phyloP scores from a whole-genome alignment of 2,888 invertebrate species.

The Drosophila diplacantha region DNA sequence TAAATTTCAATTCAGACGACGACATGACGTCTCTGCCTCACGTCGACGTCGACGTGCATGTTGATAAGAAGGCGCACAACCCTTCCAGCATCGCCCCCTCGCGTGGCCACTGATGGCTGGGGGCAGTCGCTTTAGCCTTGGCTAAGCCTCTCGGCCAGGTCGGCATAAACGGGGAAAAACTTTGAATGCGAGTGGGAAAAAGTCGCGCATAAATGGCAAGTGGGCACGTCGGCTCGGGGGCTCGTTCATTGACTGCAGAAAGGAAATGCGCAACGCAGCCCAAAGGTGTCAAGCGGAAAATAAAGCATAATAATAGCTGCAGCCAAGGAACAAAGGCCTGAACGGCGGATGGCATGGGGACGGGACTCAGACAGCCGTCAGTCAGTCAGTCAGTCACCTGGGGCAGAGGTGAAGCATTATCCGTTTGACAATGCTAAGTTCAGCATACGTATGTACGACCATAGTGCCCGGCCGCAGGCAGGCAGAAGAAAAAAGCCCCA shows the following conservation, averaged over 20 bases:
- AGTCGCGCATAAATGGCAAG: slow-evolving; percentile 42
- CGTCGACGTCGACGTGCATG: slow-evolving; percentile 46
- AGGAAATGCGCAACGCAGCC: slow-evolving; percentile 71
- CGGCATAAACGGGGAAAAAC: slow-evolving; percentile 36
- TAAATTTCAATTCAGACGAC: slow-evolving; percentile 70
- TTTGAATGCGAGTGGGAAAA: slow-evolving; percentile 18
- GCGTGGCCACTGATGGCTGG: slow-evolving; percentile 1
- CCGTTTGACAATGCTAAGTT: slow-evolving; percentile 18
- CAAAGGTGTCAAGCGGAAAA: slow-evolving; percentile 72
- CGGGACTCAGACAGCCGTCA: slow-evolving; percentile 47
- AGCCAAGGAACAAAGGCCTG: slow-evolving; percentile 36
- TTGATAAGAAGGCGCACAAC: slow-evolving; percentile 62
- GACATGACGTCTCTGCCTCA: slow-evolving; percentile 56
- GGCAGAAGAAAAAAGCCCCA: background rate
- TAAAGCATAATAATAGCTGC: slow-evolving; percentile 65
- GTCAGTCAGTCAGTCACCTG: slow-evolving; percentile 9
- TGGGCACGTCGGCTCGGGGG: slow-evolving; percentile 28
- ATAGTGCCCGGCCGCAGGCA: slow-evolving; percentile 1
- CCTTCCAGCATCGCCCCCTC: slow-evolving; percentile 16
- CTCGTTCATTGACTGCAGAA: slow-evolving; percentile 40
- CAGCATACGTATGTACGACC: slow-evolving; percentile 1
- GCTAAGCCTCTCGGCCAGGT: slow-evolving; percentile 38
- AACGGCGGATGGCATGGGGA: slow-evolving; percentile 1
- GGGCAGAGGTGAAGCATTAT: slow-evolving; percentile 19
- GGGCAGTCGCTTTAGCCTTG: slow-evolving; percentile 30